These are phyloP conservation scores for Drosophila trichaetosa DNA, from an alignment of 2,888 invertebrate genomes.

Conservation along the genomic window DNA sequence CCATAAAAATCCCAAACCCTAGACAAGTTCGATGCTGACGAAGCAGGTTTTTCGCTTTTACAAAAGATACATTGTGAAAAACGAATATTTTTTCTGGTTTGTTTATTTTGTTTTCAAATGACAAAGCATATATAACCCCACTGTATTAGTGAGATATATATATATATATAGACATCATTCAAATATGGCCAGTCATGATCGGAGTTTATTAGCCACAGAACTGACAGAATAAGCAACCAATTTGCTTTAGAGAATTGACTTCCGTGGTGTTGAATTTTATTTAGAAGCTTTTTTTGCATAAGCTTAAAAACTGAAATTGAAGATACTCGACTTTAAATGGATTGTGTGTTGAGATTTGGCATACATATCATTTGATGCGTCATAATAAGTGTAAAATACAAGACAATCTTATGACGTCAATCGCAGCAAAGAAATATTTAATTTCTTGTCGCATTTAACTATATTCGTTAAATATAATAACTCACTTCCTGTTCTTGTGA, in stretches of 20 bases:
- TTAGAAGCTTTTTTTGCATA: constrained; percentile 8
- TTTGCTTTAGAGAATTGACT: constrained; percentile 20
- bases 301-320: constrained; percentile 27
- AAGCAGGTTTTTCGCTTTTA: constrained; percentile 54
- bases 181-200: constrained; percentile 54
- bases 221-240: constrained; percentile 26
- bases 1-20: constrained; percentile 51
- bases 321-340: neutral
- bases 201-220: constrained; percentile 46
- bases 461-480: constrained; percentile 67
- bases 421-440: constrained; percentile 20
- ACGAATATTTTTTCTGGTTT: constrained; percentile 27
- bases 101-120: constrained; percentile 34
- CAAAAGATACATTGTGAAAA: constrained; percentile 45
- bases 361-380: constrained; percentile 6
- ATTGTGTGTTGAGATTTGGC: constrained; percentile 16
- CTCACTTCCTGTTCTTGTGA: constrained; percentile 61
- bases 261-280: constrained; percentile 36
- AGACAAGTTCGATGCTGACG: constrained; percentile 62
- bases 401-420: constrained; percentile 27
- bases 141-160: constrained; percentile 17
- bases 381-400: neutral
- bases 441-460: constrained; percentile 55
- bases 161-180: constrained; percentile 31
- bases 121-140: constrained; percentile 40